Evolutionary conservation across 2,113 vertebrate species (phyloP), one percentile per base, ranked within the genome.

Genomic region (Girardinichthys multiradiatus): DNA sequence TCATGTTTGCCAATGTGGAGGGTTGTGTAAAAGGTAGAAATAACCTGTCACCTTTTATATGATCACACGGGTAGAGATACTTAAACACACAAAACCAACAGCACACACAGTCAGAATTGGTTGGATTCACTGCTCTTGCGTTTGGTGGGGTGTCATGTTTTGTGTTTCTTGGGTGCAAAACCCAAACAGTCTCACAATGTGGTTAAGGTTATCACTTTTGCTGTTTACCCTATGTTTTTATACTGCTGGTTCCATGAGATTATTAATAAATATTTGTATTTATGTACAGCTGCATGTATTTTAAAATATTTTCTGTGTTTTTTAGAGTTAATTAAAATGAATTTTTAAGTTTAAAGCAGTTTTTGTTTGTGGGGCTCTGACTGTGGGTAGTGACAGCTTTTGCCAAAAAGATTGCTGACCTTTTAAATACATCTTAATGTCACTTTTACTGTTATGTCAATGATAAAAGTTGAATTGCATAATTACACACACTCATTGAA

Each of bases 1-100:
- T 59, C 58, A 37, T 68, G 76, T 82, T 84, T 77, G 64, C 72
- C 63, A 64, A 64, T 75, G 81, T 63, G 1, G 19, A 30, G n/a
- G 66, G 66, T 17, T 62, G 60, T n/a, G 4, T 64, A n/a, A 39
- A 57, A 29, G 63, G 17, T 30, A 60, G 51, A 61, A 45, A 69
- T 51, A 57, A 51, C 33, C 51, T 68, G 70, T 65, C 82, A 66
- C 57, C 30, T 73, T 30, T 24, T 51, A 26, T 51, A 48, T 12
- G 33, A 60, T 63, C 60, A 37, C 51, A 27, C 31, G 30, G 29
- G 31, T 14, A 7, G 2, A 73, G 45, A 57, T n/a, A 48, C 37
- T 74, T 74, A 39, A 29, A 39, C 68, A 39, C n/a, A 57, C 48
- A 65, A 26, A 3, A 31, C 11, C 45, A 67, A 12, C 11, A 13